A percentile compares a stretch with the other conserved stretches of the same genome.
Evolutionary conservation across 2,113 vertebrate species (phyloP).

Genomic region (Poeciliopsis prolifica): DNA sequence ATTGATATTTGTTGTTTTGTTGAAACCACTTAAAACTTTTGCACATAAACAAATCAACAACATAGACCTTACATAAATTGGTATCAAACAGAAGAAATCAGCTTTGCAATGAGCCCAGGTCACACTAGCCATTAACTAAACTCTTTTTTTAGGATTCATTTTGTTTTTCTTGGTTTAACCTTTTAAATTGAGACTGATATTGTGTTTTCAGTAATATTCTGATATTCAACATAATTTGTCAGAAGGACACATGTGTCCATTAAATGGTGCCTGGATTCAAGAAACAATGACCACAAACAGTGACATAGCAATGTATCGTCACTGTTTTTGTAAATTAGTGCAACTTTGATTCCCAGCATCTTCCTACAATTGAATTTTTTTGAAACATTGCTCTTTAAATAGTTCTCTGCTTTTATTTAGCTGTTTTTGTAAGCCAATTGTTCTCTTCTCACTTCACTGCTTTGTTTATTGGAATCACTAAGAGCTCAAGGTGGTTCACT

Average conservation of each 20-base stretch:
- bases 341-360: neutral
- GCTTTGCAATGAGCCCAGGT: neutral
- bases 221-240: neutral
- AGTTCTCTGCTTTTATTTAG: constrained; percentile 21
- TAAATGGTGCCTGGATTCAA: neutral
- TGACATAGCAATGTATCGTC: too few relatives aligned
- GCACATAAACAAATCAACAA: too few relatives aligned
- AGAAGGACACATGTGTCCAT: neutral
- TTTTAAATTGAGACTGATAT: neutral
- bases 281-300: too few relatives aligned
- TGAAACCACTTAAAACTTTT: too few relatives aligned
- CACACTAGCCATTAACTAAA: neutral
- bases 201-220: neutral
- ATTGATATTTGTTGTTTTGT: too few relatives aligned
- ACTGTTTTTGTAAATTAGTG: neutral
- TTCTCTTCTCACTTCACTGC: constrained; percentile 68
- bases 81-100: too few relatives aligned
- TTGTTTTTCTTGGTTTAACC: neutral
- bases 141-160: neutral
- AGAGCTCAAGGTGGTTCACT: constrained; percentile 63
- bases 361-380: neutral
- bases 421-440: constrained; percentile 64
- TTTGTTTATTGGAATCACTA: constrained; percentile 78
- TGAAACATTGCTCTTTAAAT: constrained; percentile 11
- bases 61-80: too few relatives aligned